A percentile compares a stretch with the other conserved stretches of the same genome.
These are phyloP conservation scores for Ceyx margarethae DNA, from an alignment of 2,113 vertebrate genomes.

Conservation along the genomic window DNA sequence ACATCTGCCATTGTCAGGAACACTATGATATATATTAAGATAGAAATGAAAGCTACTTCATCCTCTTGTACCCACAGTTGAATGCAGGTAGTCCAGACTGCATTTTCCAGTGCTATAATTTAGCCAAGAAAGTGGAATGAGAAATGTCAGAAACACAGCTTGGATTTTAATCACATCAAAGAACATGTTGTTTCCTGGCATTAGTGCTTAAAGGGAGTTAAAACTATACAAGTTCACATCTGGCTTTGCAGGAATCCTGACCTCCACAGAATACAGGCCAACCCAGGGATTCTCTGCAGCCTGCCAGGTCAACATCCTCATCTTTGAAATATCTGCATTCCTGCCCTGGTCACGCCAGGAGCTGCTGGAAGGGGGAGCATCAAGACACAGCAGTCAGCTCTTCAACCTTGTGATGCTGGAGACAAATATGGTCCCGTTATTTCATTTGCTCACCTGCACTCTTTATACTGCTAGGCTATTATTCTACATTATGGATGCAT, in stretches of 20 bases:
- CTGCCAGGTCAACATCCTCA: neutral
- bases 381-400: neutral
- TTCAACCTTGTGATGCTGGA: neutral
- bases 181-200: neutral
- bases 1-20: conserved; percentile 27
- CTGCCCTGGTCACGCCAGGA: neutral
- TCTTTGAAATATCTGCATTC: neutral
- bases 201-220: neutral
- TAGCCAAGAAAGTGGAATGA: conserved; percentile 3
- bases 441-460: neutral
- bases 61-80: conserved; percentile 38
- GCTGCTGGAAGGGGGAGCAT: neutral
- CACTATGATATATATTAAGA: conserved; percentile 14
- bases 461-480: neutral
- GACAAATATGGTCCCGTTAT: neutral
- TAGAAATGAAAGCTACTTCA: conserved; percentile 43
- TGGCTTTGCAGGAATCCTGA: neutral
- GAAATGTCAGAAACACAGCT: neutral
- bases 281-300: neutral
- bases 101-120: conserved; percentile 33
- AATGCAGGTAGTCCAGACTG: neutral
- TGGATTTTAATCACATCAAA: conserved; percentile 34
- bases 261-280: neutral
- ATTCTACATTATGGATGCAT: neutral
- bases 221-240: neutral